A percentile compares a stretch with the other conserved stretches of the same genome.
These are phyloP conservation scores for Rhinichthys osculus DNA, from an alignment of 2,797 vertebrate genomes.

Conservation along the genomic window DNA sequence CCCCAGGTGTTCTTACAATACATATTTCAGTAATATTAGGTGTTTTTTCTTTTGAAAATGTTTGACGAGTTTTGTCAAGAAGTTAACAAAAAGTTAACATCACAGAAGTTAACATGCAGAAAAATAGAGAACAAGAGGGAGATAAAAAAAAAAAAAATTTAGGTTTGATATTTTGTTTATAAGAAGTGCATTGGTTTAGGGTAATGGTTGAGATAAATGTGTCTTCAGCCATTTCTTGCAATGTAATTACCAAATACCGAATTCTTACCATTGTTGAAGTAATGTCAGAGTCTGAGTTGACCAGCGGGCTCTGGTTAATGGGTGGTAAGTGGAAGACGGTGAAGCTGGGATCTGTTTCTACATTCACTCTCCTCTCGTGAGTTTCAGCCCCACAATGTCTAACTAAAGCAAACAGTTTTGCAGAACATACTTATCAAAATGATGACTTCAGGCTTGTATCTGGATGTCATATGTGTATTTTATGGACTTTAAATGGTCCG, in stretches of 20 bases:
- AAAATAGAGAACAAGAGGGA: background rate
- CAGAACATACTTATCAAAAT: background rate
- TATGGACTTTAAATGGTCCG: background rate
- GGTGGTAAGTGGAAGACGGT: slow-evolving; percentile 72
- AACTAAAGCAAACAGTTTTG: slow-evolving; percentile 34
- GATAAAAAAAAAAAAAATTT: too few relatives aligned
- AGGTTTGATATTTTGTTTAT: background rate
- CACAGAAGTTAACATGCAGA: background rate
- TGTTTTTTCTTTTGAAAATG: slow-evolving; percentile 9
- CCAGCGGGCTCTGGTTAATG: slow-evolving; percentile 59
- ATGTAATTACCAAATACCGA: background rate
- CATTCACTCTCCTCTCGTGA: slow-evolving; percentile 41
- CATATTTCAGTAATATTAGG: slow-evolving; percentile 16
- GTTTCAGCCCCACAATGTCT: slow-evolving; percentile 56
- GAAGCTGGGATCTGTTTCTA: slow-evolving; percentile 48
- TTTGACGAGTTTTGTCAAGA: slow-evolving; percentile 19
- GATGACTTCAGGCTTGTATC: slow-evolving; percentile 12
- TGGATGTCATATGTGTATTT: background rate
- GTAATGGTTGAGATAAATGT: background rate
- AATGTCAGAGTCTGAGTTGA: slow-evolving; percentile 48
- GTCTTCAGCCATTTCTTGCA: background rate
- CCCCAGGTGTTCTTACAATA: slow-evolving; percentile 29
- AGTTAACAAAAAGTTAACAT: background rate
- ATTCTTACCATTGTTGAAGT: slow-evolving; percentile 23
- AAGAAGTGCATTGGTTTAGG: background rate